phyloP scores from a whole-genome alignment of 2,888 invertebrate species.

The Salpingus planirostris region DNA sequence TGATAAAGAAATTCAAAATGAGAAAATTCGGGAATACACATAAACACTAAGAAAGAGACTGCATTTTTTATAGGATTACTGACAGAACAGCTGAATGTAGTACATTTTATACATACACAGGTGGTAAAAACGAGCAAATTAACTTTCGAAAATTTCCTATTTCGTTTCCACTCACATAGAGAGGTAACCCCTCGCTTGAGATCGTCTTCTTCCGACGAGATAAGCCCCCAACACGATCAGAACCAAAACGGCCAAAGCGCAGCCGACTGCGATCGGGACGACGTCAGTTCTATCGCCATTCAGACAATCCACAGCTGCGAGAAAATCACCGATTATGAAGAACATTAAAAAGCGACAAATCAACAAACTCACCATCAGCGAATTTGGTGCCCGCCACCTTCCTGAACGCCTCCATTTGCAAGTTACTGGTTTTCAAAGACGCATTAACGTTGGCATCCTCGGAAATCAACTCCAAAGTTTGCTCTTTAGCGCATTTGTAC shows the following conservation, averaged over 20 bases:
- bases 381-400: slow-evolving; percentile 46
- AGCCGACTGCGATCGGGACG: slow-evolving; percentile 95
- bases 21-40: too few species aligned
- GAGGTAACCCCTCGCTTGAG: slow-evolving; percentile 75
- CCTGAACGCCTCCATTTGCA: slow-evolving; percentile 70
- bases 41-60: too few species aligned
- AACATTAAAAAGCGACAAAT: background rate
- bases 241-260: slow-evolving; percentile 82
- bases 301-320: slow-evolving; percentile 64
- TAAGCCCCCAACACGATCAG: slow-evolving; percentile 88
- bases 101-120: too few species aligned
- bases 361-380: slow-evolving; percentile 48
- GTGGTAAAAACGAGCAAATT: too few species aligned
- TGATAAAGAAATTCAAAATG: too few species aligned
- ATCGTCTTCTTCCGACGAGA: slow-evolving; percentile 81
- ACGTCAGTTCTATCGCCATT: slow-evolving; percentile 71
- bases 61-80: too few species aligned
- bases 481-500: slow-evolving; percentile 59
- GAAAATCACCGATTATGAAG: slow-evolving; percentile 8
- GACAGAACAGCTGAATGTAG: too few species aligned
- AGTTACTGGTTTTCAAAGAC: slow-evolving; percentile 48
- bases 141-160: slow-evolving; percentile 22
- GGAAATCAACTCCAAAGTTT: slow-evolving; percentile 49
- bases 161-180: slow-evolving; percentile 59
- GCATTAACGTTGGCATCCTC: slow-evolving; percentile 35